phyloP scores from a whole-genome alignment of 2,797 vertebrate genomes.

The Bufotes viridis region DNA sequence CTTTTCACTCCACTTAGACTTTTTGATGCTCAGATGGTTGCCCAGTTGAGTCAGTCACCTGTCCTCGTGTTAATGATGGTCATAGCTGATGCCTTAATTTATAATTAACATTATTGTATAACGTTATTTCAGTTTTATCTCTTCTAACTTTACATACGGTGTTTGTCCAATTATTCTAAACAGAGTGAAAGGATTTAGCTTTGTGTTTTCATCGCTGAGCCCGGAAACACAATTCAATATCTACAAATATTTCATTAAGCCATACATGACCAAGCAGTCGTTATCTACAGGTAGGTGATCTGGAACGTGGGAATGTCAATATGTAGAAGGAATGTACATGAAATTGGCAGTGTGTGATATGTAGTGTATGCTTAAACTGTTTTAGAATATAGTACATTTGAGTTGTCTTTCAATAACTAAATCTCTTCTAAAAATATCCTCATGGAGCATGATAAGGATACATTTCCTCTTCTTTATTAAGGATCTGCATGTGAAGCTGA shows the following conservation, averaged over 20 bases:
- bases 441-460: neutral
- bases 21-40: no score
- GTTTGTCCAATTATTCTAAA: neutral
- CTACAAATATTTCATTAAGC: constrained; percentile 34
- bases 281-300: constrained; percentile 6
- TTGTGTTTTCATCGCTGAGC: constrained; percentile 11
- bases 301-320: no score
- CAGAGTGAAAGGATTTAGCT: constrained; percentile 45
- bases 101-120: neutral
- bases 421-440: neutral
- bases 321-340: neutral
- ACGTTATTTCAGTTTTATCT: neutral
- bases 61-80: neutral
- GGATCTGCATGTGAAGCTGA: constrained; percentile 43
- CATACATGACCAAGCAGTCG: constrained; percentile 4
- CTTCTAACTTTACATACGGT: neutral
- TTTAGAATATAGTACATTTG: no score
- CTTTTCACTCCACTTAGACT: neutral
- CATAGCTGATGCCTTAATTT: neutral
- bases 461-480: neutral
- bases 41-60: no score
- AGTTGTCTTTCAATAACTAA: neutral
- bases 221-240: neutral
- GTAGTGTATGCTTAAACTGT: neutral
- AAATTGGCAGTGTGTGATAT: neutral